Base-by-base conservation (phyloP, 2,797 vertebrate genomes). In the Ataeniobius toweri region DNA sequence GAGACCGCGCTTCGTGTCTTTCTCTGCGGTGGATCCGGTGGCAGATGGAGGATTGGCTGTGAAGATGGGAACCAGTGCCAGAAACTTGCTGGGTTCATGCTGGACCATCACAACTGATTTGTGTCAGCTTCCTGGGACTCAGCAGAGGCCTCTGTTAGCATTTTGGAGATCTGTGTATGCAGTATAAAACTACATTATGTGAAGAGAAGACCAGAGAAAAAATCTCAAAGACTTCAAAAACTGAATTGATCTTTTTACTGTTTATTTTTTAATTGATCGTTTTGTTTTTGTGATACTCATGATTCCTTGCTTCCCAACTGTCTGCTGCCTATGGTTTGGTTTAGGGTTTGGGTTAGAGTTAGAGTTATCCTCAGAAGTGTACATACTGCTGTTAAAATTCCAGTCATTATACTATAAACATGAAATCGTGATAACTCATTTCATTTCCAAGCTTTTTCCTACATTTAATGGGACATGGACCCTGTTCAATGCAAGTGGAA, bases 31-130 rank as follows among this genome's bases (percentile, higher is more conserved):
- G 90, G 75, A 89, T 94, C 92, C 85, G 93, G 92, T 73, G 81
- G 83, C 95, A 95, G 94, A 95, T 95, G 95, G 95, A 84, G 48
- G 59, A 61, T 74, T 84, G 89, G 86, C 86, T 73, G 80, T 3
- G 41, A 44, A 65, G 58, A 26, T 46, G 31, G n/a, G 41, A 74
- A 59, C 56, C 13, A 2, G 44, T 55, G 93, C 93, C 95, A 94
- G 90, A 68, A 86, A 2, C 94, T 93, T 78, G 92, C 85, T 13
- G 90, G 77, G 85, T 67, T 89, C 82, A 88, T 86, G 81, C 83
- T 36, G 80, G 78, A 83, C 88, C 58, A 75, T 91, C 93, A 80
- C 78, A 82, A 78, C 80, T 61, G 77, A 92, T 94, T 86, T 89
- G 87, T 73, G 20, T 90, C 87, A 86, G 70, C 65, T 48, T 74